Evolutionary conservation across 2,113 vertebrate genomes (phyloP).

Genomic region (Lipophrys pholis): DNA sequence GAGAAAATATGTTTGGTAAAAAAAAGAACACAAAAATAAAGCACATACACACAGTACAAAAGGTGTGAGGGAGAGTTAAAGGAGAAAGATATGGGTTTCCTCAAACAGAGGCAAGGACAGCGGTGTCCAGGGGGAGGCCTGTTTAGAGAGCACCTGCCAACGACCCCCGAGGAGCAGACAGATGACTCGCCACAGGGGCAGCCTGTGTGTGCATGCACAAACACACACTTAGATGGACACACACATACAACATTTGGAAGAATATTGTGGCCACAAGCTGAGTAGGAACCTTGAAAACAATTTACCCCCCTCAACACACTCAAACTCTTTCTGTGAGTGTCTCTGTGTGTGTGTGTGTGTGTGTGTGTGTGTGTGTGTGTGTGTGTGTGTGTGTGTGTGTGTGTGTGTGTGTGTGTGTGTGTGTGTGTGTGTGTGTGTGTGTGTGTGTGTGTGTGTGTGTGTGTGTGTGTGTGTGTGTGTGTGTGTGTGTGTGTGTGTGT

Average conservation of each 20-base stretch:
- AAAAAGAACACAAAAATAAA: neutral
- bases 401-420: neutral
- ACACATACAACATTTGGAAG: slow-evolving; percentile 32
- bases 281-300: slow-evolving; percentile 58
- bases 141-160: slow-evolving; percentile 63
- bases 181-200: slow-evolving; percentile 59
- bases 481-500: too few species aligned
- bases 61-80: slow-evolving; percentile 27
- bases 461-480: slow-evolving; percentile 1
- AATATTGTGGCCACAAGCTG: slow-evolving; percentile 38
- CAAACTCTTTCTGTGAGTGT: slow-evolving; percentile 10
- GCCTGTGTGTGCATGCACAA: too few species aligned
- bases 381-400: too few species aligned
- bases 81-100: slow-evolving; percentile 36
- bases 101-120: slow-evolving; percentile 56
- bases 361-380: too few species aligned
- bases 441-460: too few species aligned
- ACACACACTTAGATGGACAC: slow-evolving; percentile 9
- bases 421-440: neutral
- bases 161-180: slow-evolving; percentile 56
- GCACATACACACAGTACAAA: neutral
- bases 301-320: slow-evolving; percentile 41
- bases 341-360: too few species aligned
- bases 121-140: slow-evolving; percentile 48
- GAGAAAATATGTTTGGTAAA: neutral